Evolutionary conservation across 1,140 invertebrate species (phyloP), one percentile per base, ranked within the genome.

Genomic region (Streblospio benedicti): DNA sequence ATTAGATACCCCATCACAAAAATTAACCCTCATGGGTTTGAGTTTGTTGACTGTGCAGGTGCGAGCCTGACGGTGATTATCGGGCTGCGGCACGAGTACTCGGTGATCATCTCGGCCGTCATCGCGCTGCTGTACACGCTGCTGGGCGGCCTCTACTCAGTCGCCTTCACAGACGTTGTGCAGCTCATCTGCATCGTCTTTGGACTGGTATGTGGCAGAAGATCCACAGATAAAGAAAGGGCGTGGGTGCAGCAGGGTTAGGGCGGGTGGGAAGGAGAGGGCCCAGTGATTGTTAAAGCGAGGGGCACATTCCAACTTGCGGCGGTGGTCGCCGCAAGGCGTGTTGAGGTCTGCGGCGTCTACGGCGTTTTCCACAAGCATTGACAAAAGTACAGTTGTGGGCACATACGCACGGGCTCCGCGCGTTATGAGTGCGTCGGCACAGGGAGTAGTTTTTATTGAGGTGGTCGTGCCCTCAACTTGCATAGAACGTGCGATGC

Each of bases 121-220:
- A 94, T 98, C 62, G 95, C 95, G n/a, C 86, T 97, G 30, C 89
- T 95, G 76, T 98, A 98, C 80, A 99, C 96, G 0, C 83, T 98
- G 18, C 94, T 97, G 73, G 95, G 95, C 0, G 95, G 96, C 0
- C 83, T 98, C 14, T 97, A 98, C 77, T 91, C 93, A 33, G 95
- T 99, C 35, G 95, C 95, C 0, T 98, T 97, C 75, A 98, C 95
- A 1, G 95, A 99, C 76, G 94, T 98, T 65, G 94, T 98, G 65
- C 95, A 99, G 78, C 83, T 98, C 1, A 93, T 97, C 81, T 97
- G 93, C 79, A 98, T 98, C 72, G 97, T 98, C 79, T 85, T 96
- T 67, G 95, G 95, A 25, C 80, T 99, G 76, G 86, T 85, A 75
- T 81, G 83, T 81, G 62, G 14, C 23, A 28, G 5, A 20, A n/a